phyloP scores from a whole-genome alignment of 2,888 invertebrate species.

The Barypeithes pellucidus region DNA sequence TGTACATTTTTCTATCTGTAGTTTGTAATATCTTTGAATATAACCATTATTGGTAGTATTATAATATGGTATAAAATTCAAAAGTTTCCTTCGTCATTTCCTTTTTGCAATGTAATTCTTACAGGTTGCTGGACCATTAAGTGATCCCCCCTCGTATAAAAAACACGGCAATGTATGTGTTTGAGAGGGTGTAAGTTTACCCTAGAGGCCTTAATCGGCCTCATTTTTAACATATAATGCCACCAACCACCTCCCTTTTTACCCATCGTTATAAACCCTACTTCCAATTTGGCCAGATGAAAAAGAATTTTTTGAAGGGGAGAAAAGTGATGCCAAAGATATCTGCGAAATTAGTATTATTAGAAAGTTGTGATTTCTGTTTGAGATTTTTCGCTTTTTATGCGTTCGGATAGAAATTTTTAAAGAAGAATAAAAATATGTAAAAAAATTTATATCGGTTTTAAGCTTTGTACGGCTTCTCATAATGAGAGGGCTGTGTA shows the following conservation, averaged over 20 bases:
- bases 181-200: slow-evolving; percentile 61
- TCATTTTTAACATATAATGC: slow-evolving; percentile 63
- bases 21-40: no score
- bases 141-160: not conserved
- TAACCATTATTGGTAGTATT: no score
- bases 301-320: slow-evolving; percentile 48
- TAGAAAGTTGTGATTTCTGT: slow-evolving; percentile 17
- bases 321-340: slow-evolving; percentile 33
- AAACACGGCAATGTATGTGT: slow-evolving; percentile 57
- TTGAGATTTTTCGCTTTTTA: not conserved
- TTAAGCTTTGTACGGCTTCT: no score
- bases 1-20: no score
- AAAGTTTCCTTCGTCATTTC: no score
- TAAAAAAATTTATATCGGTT: no score
- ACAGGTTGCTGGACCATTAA: not conserved
- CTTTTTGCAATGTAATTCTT: no score
- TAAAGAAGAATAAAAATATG: no score
- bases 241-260: slow-evolving; percentile 46
- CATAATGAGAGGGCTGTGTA: no score
- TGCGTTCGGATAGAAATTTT: no score
- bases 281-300: slow-evolving; percentile 50
- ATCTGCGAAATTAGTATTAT: slow-evolving; percentile 37
- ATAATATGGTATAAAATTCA: no score
- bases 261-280: slow-evolving; percentile 48
- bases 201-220: slow-evolving; percentile 63